A percentile compares a stretch with the other conserved stretches of the same genome.
Conservation (phyloP, 2,888 invertebrate species). For the Meganola albula region DNA sequence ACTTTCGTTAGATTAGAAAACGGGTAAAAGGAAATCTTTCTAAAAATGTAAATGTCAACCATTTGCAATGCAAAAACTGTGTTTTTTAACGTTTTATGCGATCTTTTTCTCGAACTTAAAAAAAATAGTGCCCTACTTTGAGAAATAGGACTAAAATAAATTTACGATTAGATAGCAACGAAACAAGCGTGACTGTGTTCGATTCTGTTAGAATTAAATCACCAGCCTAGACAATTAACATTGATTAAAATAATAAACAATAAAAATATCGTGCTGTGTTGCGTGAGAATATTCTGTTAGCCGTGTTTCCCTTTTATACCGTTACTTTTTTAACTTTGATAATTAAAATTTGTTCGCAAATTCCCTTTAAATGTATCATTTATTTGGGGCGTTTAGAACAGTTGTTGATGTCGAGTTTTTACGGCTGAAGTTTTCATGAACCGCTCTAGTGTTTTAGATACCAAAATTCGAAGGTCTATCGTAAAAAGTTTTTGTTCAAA, state of each 20-base stretch:
- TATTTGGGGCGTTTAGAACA: constrained; percentile 11
- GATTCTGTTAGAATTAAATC: constrained; percentile 34
- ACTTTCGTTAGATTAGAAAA: no score
- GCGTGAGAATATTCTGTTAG: constrained; percentile 23
- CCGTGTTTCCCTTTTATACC: constrained; percentile 12
- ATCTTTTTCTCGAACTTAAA: no score
- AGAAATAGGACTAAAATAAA: no score
- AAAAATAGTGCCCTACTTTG: no score
- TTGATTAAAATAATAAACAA: constrained; percentile 36
- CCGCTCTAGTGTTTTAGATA: constrained; percentile 17
- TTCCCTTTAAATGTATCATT: constrained; percentile 12
- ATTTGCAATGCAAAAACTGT: no score
- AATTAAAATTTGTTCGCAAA: constrained; percentile 14
- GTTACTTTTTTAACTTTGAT: constrained; percentile 11
- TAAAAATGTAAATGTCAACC: no score
- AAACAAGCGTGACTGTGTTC: constrained; percentile 35
- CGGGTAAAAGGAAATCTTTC: no score
- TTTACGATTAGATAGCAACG: no score
- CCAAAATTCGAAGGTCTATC: constrained; percentile 6
- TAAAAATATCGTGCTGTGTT: constrained; percentile 16
- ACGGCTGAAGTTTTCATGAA: constrained; percentile 19
- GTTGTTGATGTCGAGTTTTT: constrained; percentile 22
- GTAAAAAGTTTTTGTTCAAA: constrained; percentile 9
- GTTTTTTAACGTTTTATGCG: no score
- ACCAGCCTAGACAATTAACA: constrained; percentile 32